Evolutionary conservation across 2,888 invertebrate genomes (phyloP).

Genomic region (Dryadula phaetusa): DNA sequence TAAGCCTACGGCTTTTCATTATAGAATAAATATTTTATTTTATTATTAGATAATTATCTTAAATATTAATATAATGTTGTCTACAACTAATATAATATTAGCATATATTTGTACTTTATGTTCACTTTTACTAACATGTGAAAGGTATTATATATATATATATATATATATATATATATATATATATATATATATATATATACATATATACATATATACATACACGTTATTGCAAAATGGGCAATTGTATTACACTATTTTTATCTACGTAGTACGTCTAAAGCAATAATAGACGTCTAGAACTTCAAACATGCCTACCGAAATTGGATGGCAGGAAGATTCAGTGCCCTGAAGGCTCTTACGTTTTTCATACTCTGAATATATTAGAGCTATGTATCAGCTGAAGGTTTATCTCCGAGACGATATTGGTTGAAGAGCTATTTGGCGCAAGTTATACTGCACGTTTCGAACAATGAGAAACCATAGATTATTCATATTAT

Average conservation of each 20-base stretch:
- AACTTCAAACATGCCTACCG: conserved; percentile 38
- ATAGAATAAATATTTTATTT: conserved; percentile 13
- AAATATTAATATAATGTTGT: no score
- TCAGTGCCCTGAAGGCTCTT: conserved; percentile 53
- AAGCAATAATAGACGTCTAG: conserved; percentile 40
- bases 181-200: no score
- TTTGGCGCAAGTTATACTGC: conserved; percentile 25
- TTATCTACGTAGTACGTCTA: conserved; percentile 18
- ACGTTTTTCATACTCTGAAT: conserved; percentile 61
- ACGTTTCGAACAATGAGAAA: conserved; percentile 21
- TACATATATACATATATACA: no score
- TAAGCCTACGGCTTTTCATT: not conserved
- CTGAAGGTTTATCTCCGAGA: conserved; percentile 41
- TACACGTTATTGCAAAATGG: not conserved
- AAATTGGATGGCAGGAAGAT: conserved; percentile 48
- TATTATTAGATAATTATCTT: not conserved
- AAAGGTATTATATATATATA: no score
- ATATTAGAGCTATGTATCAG: conserved; percentile 56
- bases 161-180: no score
- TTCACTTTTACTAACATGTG: no score
- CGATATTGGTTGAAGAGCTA: conserved; percentile 42
- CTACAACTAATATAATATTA: no score
- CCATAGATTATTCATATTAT: conserved; percentile 24
- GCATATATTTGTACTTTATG: no score
- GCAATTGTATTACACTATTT: not conserved